These are phyloP conservation scores for Cremastobaeus sp. DNA, from an alignment of 2,888 invertebrate species.

Conservation along the genomic window DNA sequence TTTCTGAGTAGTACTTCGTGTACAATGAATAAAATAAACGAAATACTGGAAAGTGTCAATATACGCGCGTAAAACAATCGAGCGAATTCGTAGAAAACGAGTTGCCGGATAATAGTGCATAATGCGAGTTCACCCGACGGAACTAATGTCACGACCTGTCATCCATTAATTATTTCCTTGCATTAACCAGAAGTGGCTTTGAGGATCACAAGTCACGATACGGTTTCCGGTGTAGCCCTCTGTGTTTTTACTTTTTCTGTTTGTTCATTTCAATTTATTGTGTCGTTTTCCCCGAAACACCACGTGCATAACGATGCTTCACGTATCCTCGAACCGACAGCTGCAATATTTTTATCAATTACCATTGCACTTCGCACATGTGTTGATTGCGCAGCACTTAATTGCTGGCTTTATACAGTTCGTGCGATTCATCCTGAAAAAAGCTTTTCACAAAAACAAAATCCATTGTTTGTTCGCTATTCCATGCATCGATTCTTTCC, in stretches of 20 bases:
- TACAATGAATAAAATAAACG: conserved; percentile 43
- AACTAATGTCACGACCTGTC: conserved; percentile 60
- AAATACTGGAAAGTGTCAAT: conserved; percentile 43
- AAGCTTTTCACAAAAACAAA: conserved; percentile 30
- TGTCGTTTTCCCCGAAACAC: conserved; percentile 43
- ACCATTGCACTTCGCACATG: conserved; percentile 18
- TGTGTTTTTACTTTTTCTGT: conserved; percentile 6
- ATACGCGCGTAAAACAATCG: conserved; percentile 52
- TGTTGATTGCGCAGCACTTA: conserved; percentile 11
- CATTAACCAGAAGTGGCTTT: conserved; percentile 50
- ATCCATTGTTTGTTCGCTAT: conserved; percentile 16
- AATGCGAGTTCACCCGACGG: conserved; percentile 58
- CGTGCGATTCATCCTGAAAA: conserved; percentile 16
- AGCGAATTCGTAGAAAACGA: conserved; percentile 49
- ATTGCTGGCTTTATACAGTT: conserved; percentile 14
- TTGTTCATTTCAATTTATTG: conserved; percentile 26
- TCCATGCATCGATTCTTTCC: no score
- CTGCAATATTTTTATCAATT: conserved; percentile 48
- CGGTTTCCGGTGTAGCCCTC: conserved; percentile 54
- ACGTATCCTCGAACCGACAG: conserved; percentile 5
- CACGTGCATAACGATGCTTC: conserved; percentile 22
- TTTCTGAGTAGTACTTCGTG: conserved; percentile 18
- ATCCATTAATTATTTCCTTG: conserved; percentile 61
- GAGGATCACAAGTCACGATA: conserved; percentile 59
- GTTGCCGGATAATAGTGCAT: conserved; percentile 51